Evolutionary conservation across 2,888 invertebrate genomes (phyloP).

Genomic region (Cinara cedri): DNA sequence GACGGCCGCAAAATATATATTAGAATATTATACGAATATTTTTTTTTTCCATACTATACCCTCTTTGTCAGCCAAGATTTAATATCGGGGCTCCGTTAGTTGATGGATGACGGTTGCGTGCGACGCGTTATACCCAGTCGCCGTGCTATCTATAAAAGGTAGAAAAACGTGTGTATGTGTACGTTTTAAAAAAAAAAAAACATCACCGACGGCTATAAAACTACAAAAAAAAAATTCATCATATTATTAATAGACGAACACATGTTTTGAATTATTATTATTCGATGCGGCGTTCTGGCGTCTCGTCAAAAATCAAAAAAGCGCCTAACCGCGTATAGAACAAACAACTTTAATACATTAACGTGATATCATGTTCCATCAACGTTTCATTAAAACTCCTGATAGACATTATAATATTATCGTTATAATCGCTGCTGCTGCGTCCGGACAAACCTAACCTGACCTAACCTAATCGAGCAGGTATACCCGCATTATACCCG

Average conservation of each 20-base stretch:
- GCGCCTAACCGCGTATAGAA: not conserved
- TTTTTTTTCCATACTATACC: constrained; percentile 14
- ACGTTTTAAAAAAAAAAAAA: not conserved
- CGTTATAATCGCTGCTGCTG: too few species aligned
- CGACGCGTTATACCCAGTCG: too few species aligned
- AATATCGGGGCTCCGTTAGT: constrained; percentile 44
- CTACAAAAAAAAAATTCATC: constrained; percentile 2
- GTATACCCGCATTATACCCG: too few species aligned
- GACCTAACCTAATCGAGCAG: too few species aligned
- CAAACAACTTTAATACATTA: too few species aligned
- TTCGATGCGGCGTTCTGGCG: constrained; percentile 27
- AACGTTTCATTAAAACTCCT: too few species aligned
- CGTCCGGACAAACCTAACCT: too few species aligned
- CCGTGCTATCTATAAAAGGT: constrained; percentile 28
- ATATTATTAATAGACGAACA: constrained; percentile 53
- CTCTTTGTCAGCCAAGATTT: constrained; percentile 56
- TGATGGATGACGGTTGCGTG: constrained; percentile 55
- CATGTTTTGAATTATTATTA: constrained; percentile 51
- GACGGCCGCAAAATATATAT: constrained; percentile 47
- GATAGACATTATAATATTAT: too few species aligned
- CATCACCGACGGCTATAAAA: constrained; percentile 9
- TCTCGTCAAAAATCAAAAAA: constrained; percentile 39
- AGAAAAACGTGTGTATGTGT: not conserved
- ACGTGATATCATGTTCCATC: too few species aligned
- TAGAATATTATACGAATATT: constrained; percentile 46